Percentiles rank a stretch among this genome's conserved stretches.
Evolutionary conservation across 2,888 invertebrate genomes (phyloP).

Genomic region (Hanleya hanleyi): DNA sequence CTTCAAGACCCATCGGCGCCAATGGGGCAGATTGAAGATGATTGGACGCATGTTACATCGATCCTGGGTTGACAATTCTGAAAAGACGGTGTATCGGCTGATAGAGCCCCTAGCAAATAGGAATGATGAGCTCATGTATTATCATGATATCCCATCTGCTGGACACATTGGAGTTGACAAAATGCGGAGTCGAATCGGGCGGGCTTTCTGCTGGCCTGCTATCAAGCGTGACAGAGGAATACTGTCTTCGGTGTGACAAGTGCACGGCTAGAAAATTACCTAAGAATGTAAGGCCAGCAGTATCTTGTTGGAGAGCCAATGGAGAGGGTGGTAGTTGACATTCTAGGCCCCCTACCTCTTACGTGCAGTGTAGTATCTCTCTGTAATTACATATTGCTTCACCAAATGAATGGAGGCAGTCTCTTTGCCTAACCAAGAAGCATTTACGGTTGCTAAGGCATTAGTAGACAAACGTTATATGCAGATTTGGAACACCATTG

Average conservation of each 20-base stretch:
- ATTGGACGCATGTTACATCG: constrained; percentile 14
- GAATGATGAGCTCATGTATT: constrained; percentile 6
- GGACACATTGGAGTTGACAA: constrained; percentile 27
- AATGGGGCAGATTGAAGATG: constrained; percentile 18
- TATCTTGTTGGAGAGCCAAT: not conserved
- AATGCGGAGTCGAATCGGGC: constrained; percentile 12
- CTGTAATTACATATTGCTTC: no score
- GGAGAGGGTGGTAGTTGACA: not conserved
- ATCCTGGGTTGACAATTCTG: constrained; percentile 18
- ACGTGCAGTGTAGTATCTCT: not conserved
- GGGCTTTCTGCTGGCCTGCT: constrained; percentile 21
- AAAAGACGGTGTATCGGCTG: constrained; percentile 5
- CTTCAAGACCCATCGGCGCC: constrained; percentile 18
- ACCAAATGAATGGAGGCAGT: constrained; percentile 1
- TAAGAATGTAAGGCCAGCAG: constrained; percentile 7
- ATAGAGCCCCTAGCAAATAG: not conserved
- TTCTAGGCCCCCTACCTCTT: not conserved
- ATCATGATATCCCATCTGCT: constrained; percentile 15
- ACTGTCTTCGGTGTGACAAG: constrained; percentile 16
- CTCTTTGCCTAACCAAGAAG: not conserved
- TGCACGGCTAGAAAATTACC: constrained; percentile 26
- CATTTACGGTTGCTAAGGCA: not conserved
- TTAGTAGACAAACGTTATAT: not conserved
- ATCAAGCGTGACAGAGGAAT: constrained; percentile 18
- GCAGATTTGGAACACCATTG: constrained; percentile 22